Evolutionary conservation across 2,888 invertebrate genomes (phyloP), one percentile per base, ranked within the genome.

Genomic region (Sinelater perroti): DNA sequence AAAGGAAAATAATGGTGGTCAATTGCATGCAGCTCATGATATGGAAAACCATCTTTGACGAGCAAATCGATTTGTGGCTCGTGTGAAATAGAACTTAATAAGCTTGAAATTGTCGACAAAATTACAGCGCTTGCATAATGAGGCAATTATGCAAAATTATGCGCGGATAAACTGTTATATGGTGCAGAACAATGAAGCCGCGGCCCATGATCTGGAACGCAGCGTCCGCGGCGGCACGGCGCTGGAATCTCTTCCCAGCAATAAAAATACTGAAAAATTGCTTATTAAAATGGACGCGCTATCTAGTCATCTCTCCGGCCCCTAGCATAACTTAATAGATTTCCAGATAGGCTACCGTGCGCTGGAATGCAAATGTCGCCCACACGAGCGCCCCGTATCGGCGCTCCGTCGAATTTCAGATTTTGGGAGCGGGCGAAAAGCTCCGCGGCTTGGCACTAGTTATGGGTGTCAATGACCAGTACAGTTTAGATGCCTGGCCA

Each of bases 121-220:
- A 52, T 52, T 35, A 53, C 53, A 35, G 53, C 53, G 28, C 28
- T 36, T 20, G 8, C 10, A 21, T 53, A 6, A 36, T n/a, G n/a
- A n/a, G n/a, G 45, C 46, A 53, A 45, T 53, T 53, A 53, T 53
- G 53, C 14, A 53, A 53, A 53, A 53, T 53, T 53, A 53, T 53
- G 53, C 45, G 53, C 45, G 53, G 26, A 52, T 52, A 45, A 45
- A 53, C 53, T 53, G 45, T 45, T 53, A 53, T 45, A 20, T 53
- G 28, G 45, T 53, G 35, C 53, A 53, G 35, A 45, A 38, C 36
- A 35, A 52, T 10, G 33, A 42, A 17, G 44, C 52, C 42, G 13
- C 31, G 20, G 44, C 33, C 20, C 44, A 52, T 42, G 52, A 30
- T 44, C 42, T 44, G 24, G 30, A 52, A 24, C 13, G 28, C n/a